Conservation (phyloP, 2,888 invertebrate species). For the Sinotaia quadrata region DNA sequence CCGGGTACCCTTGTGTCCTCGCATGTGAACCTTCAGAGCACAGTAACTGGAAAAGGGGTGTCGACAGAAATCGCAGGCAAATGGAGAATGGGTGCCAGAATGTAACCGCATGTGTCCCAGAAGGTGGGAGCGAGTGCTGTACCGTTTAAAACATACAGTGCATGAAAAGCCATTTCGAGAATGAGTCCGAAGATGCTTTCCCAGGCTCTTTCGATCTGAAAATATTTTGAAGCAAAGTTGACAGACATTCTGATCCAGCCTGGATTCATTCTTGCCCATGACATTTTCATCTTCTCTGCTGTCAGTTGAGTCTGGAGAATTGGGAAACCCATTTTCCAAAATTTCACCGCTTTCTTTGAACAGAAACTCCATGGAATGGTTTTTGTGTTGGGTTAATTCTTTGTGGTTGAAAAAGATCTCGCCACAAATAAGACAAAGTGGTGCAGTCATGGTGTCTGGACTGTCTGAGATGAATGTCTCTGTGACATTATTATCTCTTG, state of each 20-base stretch:
- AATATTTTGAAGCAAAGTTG: constrained; percentile 43
- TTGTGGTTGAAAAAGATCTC: constrained; percentile 40
- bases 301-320: constrained; percentile 7
- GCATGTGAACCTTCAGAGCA: constrained; percentile 48
- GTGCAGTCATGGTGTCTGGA: neutral
- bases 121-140: constrained; percentile 47
- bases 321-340: constrained; percentile 25
- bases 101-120: constrained; percentile 52
- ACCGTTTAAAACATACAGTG: constrained; percentile 40
- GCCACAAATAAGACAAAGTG: constrained; percentile 43
- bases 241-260: constrained; percentile 29
- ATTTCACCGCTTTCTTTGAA: constrained; percentile 21
- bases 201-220: constrained; percentile 39
- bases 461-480: neutral
- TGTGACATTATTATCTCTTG: constrained; percentile 13
- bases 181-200: constrained; percentile 45
- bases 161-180: constrained; percentile 44
- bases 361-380: constrained; percentile 29
- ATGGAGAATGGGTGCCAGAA: constrained; percentile 39
- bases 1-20: constrained; percentile 52
- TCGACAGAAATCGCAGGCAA: constrained; percentile 47
- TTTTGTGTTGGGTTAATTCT: constrained; percentile 34
- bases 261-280: neutral
- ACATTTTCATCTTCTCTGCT: neutral
- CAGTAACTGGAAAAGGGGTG: constrained; percentile 45